Base-by-base conservation (phyloP, 2,888 invertebrate genomes). In the Cantharis rustica region DNA sequence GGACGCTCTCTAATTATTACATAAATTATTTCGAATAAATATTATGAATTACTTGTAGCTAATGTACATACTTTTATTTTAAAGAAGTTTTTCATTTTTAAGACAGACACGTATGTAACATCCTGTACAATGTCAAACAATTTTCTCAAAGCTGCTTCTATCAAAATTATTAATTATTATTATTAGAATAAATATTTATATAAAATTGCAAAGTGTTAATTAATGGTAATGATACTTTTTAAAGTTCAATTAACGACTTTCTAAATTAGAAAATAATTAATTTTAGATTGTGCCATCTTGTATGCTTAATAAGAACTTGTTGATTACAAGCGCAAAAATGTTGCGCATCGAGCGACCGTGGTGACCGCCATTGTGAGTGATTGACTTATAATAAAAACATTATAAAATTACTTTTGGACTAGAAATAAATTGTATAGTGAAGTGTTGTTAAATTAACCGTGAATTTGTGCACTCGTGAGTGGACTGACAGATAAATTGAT, bases 211-310 rank as follows among this genome's bases (percentile, higher is more conserved):
- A 47, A 47, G n/a, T n/a, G 47, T n/a, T n/a, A n/a, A n/a, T 47
- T 47, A 2, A 47, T 47, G 47, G 0, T n/a, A 47, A 47, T 47
- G 7, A 47, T n/a, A 47, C n/a, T 47, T n/a, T n/a, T 11, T 47
- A 47, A n/a, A n/a, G n/a, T 47, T 2, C 7, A 47, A 47, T 47
- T 47, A 47, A n/a, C 7, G 47, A 66, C 17, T 66, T 66, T 20
- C 64, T n/a, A 66, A 66, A 66, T 66, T 20, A 20, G 20, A 66
- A 64, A 66, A 20, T 66, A 92, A 88, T 76, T 96, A 98, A 75
- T 95, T 89, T 7, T 92, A 85, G 75, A 90, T 91, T 0, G 95
- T 95, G 84, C 94, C 95, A 86, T 96, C 94, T 63, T 89, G 89
- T 3, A 88, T 89, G 10, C 9, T 10, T 26, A 15, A 16, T 10